Conservation (phyloP, 2,888 invertebrate genomes). For the Polylopha cassiicola region DNA sequence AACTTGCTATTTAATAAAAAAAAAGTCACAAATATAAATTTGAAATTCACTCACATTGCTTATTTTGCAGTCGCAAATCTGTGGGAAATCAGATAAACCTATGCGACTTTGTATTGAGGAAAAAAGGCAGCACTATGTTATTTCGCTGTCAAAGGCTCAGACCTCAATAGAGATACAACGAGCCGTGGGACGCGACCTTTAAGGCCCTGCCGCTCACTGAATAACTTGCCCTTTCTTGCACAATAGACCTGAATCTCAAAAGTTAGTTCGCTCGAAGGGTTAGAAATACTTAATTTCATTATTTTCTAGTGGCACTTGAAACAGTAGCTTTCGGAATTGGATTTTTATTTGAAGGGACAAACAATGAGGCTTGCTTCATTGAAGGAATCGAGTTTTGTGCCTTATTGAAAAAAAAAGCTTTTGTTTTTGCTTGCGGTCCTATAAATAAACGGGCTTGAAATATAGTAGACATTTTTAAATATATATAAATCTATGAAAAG, state of each 20-base stretch:
- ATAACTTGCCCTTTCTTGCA: slow-evolving; percentile 58
- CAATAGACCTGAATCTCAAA: slow-evolving; percentile 49
- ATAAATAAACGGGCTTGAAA: too few species aligned
- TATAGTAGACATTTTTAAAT: too few species aligned
- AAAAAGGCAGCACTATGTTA: slow-evolving; percentile 43
- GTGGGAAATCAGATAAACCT: slow-evolving; percentile 20
- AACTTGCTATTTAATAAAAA: too few species aligned
- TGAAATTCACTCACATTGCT: too few species aligned
- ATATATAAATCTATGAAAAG: too few species aligned
- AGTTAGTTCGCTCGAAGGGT: slow-evolving; percentile 22
- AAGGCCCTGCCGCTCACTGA: slow-evolving; percentile 47
- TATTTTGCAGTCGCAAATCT: too few species aligned
- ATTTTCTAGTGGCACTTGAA: slow-evolving; percentile 13
- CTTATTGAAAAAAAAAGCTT: neutral
- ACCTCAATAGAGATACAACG: slow-evolving; percentile 52
- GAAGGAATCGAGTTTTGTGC: neutral
- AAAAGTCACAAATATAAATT: too few species aligned
- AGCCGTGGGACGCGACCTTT: slow-evolving; percentile 53
- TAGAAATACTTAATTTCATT: slow-evolving; percentile 12
- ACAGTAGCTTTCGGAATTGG: slow-evolving; percentile 2
- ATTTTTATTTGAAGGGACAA: slow-evolving; percentile 1
- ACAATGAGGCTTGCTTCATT: neutral
- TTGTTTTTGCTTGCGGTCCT: too few species aligned
- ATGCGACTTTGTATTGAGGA: slow-evolving; percentile 25
- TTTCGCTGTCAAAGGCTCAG: slow-evolving; percentile 41